phyloP scores from a whole-genome alignment of 2,797 vertebrate species.

The Darevskia nairensis region DNA sequence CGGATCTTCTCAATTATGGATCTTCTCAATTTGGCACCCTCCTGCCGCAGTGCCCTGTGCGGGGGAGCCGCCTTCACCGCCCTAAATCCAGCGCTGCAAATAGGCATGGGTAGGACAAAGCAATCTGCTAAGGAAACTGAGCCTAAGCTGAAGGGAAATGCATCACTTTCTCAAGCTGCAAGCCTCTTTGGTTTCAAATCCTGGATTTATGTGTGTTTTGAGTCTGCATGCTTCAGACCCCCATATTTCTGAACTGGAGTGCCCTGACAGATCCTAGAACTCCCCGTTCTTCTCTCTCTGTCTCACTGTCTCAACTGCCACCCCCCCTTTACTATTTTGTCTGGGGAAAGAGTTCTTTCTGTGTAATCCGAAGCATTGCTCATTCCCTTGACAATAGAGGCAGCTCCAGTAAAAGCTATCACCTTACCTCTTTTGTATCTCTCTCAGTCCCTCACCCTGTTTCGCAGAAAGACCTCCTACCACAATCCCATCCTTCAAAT shows the following conservation, averaged over 20 bases:
- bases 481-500: neutral
- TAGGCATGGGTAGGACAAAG: too few species aligned
- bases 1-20: too few species aligned
- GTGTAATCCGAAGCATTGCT: neutral
- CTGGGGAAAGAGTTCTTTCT: neutral
- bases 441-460: neutral
- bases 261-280: neutral
- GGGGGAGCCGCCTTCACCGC: too few species aligned
- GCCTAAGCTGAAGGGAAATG: too few species aligned
- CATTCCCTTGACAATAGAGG: neutral
- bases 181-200: neutral
- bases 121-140: too few species aligned
- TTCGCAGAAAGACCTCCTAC: neutral
- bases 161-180: neutral
- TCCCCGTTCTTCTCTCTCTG: too few species aligned
- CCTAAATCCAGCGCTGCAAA: too few species aligned
- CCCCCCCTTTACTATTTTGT: neutral
- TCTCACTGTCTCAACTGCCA: neutral
- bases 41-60: too few species aligned
- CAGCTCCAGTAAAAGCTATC: conserved; percentile 4
- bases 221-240: neutral
- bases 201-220: neutral
- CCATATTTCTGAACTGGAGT: neutral
- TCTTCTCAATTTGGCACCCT: too few species aligned
- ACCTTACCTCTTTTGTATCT: neutral